Evolutionary conservation across 2,888 invertebrate species (phyloP).

Genomic region (Chrysomela aeneicollis): DNA sequence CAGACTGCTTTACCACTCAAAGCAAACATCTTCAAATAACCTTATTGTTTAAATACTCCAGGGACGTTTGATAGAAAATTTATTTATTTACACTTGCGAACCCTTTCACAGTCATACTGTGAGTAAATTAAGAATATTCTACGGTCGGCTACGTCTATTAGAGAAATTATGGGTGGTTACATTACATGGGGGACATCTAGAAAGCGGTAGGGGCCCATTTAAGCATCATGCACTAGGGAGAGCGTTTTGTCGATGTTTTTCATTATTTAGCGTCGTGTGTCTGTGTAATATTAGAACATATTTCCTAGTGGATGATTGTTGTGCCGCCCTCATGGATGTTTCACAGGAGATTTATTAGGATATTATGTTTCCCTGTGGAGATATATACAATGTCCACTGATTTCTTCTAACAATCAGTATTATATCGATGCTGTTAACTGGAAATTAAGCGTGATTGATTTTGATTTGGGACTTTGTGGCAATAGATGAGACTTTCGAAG

Average conservation of each 20-base stretch:
- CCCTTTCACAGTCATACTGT: conserved; percentile 19
- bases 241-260: conserved; percentile 31
- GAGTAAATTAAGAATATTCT: conserved; percentile 36
- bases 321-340: not conserved
- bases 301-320: conserved; percentile 19
- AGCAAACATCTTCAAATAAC: conserved; percentile 39
- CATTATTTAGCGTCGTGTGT: conserved; percentile 13
- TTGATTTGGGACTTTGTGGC: too few relatives aligned
- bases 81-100: conserved; percentile 49
- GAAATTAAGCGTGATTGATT: too few relatives aligned
- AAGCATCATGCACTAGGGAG: conserved; percentile 42
- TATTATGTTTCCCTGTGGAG: conserved; percentile 5
- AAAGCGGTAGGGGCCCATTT: conserved; percentile 49
- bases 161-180: conserved; percentile 42
- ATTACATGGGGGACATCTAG: conserved; percentile 49
- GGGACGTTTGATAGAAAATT: conserved; percentile 47
- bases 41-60: conserved; percentile 47
- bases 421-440: not conserved
- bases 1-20: conserved; percentile 38
- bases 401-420: not conserved
- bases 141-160: conserved; percentile 43
- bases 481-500: too few relatives aligned
- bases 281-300: conserved; percentile 17
- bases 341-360: not conserved
- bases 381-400: not conserved